phyloP scores from a whole-genome alignment of 1,140 invertebrate genomes.

The Aplysia californica region DNA sequence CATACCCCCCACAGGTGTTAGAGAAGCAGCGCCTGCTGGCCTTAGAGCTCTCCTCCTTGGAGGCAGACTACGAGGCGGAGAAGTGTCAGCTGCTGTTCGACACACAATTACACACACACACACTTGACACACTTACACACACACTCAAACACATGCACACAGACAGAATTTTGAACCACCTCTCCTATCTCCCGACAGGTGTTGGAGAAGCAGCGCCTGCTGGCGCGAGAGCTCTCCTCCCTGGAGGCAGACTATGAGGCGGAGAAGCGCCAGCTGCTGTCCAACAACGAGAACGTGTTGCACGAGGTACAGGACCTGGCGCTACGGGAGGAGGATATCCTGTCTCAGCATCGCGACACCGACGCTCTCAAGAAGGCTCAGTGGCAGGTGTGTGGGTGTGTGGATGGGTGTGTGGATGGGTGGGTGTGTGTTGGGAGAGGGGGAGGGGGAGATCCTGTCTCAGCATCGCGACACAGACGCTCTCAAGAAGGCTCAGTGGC shows the following conservation, averaged over 20 bases:
- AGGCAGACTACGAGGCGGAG: conserved; percentile 26
- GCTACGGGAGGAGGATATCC: conserved; percentile 30
- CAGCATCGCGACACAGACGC: conserved; percentile 24
- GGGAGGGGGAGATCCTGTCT: conserved; percentile 30
- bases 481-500: conserved; percentile 47
- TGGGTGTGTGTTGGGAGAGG: too few species aligned
- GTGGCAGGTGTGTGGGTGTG: too few species aligned
- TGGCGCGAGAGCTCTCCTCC: conserved; percentile 32
- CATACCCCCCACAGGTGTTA: conserved; percentile 24
- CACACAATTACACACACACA: too few species aligned
- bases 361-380: too few species aligned
- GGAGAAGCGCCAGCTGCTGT: conserved; percentile 29
- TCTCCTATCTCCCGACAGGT: conserved; percentile 12
- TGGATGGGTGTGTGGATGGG: too few species aligned
- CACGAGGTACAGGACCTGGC: conserved; percentile 37
- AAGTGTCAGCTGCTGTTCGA: conserved; percentile 29
- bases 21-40: conserved; percentile 15
- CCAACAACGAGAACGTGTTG: conserved; percentile 36
- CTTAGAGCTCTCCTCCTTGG: conserved; percentile 29
- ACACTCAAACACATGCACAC: too few species aligned
- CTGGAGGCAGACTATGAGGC: conserved; percentile 29
- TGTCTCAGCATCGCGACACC: conserved; percentile 16
- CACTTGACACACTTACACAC: too few species aligned
- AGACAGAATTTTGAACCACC: background rate
- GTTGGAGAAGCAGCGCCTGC: background rate